phyloP scores from a whole-genome alignment of 2,113 vertebrate species.

The Megaceryle torquata region DNA sequence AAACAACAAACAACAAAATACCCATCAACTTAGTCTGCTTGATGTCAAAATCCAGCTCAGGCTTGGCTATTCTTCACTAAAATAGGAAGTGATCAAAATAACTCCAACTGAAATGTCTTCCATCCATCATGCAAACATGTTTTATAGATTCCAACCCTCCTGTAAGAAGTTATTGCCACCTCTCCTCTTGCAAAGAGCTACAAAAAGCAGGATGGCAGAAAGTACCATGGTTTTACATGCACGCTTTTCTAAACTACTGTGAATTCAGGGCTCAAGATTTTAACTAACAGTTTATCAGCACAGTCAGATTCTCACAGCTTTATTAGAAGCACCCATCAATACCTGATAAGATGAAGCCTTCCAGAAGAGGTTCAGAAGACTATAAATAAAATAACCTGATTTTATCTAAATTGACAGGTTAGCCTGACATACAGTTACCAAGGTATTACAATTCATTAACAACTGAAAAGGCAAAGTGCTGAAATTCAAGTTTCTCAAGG shows the following conservation, averaged over 20 bases:
- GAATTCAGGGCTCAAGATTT: not conserved
- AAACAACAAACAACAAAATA: not conserved
- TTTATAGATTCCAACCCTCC: not conserved
- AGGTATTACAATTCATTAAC: not conserved
- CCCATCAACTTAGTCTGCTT: not conserved
- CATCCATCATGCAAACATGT: not conserved
- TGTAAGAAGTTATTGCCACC: not conserved
- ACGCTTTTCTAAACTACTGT: not conserved
- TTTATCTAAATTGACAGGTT: not conserved
- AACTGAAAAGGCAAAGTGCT: not conserved
- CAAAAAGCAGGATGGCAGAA: too few relatives aligned
- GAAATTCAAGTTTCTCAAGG: not conserved
- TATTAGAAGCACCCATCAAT: not conserved
- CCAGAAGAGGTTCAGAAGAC: not conserved
- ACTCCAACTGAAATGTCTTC: not conserved
- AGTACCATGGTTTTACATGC: not conserved
- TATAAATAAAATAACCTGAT: not conserved
- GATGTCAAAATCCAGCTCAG: not conserved
- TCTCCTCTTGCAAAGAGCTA: not conserved
- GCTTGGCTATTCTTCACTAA: not conserved
- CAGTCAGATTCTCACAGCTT: not conserved
- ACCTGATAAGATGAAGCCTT: not conserved
- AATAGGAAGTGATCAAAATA: not conserved
- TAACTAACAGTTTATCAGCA: not conserved
- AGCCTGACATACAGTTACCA: not conserved